Evolutionary conservation across 2,888 invertebrate genomes (phyloP).

Genomic region (Rhagium mordax): DNA sequence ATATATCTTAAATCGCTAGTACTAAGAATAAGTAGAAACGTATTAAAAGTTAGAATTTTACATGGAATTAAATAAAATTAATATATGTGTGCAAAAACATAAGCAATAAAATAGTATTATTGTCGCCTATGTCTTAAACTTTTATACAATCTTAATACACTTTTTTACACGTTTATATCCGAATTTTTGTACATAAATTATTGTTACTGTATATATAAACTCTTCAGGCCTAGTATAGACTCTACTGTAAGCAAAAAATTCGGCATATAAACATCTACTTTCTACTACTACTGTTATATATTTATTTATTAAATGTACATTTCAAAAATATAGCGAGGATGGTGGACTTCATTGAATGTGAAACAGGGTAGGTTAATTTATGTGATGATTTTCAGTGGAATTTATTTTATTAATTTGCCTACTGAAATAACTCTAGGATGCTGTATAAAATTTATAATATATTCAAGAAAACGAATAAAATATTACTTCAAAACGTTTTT

Average conservation of each 20-base stretch:
- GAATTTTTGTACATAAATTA: slow-evolving; percentile 29
- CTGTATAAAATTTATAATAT: slow-evolving; percentile 35
- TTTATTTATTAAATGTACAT: slow-evolving; percentile 32
- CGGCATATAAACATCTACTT: slow-evolving; percentile 24
- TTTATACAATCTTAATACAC: slow-evolving; percentile 23
- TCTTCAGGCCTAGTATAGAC: slow-evolving; percentile 29
- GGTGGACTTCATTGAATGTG: slow-evolving; percentile 39
- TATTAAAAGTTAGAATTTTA: background rate
- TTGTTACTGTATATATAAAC: slow-evolving; percentile 29
- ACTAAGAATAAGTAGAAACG: slow-evolving; percentile 3
- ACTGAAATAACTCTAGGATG: slow-evolving; percentile 43
- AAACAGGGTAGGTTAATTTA: slow-evolving; percentile 55
- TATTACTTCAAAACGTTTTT: slow-evolving; percentile 18
- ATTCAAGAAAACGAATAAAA: slow-evolving; percentile 27
- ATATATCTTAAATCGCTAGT: background rate
- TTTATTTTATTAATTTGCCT: slow-evolving; percentile 33
- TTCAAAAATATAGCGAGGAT: slow-evolving; percentile 31
- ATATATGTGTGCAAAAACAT: background rate
- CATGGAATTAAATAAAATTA: background rate
- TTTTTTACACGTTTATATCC: slow-evolving; percentile 27
- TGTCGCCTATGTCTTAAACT: slow-evolving; percentile 8
- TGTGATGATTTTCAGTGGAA: slow-evolving; percentile 44
- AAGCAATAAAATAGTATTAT: slow-evolving; percentile 29
- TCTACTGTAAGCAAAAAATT: slow-evolving; percentile 7
- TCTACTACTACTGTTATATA: slow-evolving; percentile 13